Percentiles rank a stretch among this genome's conserved stretches.
Evolutionary conservation across 2,797 vertebrate genomes (phyloP).

Genomic region (Adelosebastes latens): DNA sequence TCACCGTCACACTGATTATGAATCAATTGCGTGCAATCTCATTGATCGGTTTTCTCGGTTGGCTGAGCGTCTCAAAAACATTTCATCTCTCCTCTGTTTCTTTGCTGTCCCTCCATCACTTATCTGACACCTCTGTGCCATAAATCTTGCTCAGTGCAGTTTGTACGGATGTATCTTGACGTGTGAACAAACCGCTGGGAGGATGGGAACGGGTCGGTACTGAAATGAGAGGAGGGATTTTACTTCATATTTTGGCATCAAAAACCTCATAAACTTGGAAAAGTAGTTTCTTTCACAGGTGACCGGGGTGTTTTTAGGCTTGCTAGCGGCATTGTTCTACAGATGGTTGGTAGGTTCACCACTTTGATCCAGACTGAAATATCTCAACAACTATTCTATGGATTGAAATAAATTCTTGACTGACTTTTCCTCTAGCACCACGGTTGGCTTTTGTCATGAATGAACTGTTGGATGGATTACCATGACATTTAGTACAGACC

Average conservation of each 20-base stretch:
- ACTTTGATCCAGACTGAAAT: neutral
- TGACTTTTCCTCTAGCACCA: neutral
- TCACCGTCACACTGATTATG: slow-evolving; percentile 68
- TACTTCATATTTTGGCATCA: slow-evolving; percentile 22
- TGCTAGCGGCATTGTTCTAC: neutral
- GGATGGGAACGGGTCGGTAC: neutral
- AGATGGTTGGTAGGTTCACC: neutral
- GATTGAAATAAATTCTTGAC: neutral
- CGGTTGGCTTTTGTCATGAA: neutral
- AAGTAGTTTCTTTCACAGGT: slow-evolving; percentile 46
- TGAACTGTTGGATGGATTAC: neutral
- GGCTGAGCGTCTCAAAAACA: slow-evolving; percentile 50
- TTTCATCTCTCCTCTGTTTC: slow-evolving; percentile 46
- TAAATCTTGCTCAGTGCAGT: slow-evolving; percentile 9
- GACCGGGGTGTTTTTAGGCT: slow-evolving; percentile 17
- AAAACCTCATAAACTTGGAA: slow-evolving; percentile 19
- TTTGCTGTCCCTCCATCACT: slow-evolving; percentile 29
- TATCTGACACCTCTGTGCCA: slow-evolving; percentile 30
- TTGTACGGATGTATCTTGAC: slow-evolving; percentile 28
- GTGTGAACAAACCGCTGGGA: slow-evolving; percentile 50
- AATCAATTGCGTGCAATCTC: slow-evolving; percentile 55
- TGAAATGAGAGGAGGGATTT: neutral
- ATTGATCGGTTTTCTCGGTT: slow-evolving; percentile 69
- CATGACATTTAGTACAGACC: neutral
- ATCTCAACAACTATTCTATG: neutral